Percentiles rank a stretch among this genome's conserved stretches.
Evolutionary conservation across 2,113 vertebrate genomes (phyloP).

Genomic region (Hymenochirus boettgeri): DNA sequence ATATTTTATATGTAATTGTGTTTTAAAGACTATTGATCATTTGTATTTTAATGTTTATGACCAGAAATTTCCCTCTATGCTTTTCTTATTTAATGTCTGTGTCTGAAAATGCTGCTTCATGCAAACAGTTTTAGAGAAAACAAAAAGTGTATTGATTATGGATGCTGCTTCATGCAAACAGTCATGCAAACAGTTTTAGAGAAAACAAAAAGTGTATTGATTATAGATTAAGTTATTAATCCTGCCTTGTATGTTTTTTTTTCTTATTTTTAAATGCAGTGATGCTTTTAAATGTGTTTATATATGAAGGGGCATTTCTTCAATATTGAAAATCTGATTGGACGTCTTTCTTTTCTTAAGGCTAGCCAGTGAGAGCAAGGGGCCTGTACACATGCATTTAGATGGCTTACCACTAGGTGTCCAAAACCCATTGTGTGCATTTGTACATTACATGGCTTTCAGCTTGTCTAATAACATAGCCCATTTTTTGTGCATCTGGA

Average conservation of each 20-base stretch:
- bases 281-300: neutral
- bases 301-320: neutral
- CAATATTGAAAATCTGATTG: neutral
- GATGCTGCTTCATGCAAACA: too few relatives aligned
- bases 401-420: too few relatives aligned
- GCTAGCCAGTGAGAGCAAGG: too few relatives aligned
- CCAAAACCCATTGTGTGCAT: too few relatives aligned
- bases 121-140: neutral
- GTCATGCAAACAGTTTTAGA: too few relatives aligned
- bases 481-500: too few relatives aligned
- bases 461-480: too few relatives aligned
- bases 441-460: too few relatives aligned
- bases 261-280: neutral
- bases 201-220: neutral
- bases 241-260: neutral
- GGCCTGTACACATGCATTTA: too few relatives aligned
- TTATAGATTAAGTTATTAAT: neutral
- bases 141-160: neutral
- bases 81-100: neutral
- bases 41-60: slow-evolving; percentile 2
- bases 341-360: neutral
- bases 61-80: neutral
- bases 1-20: slow-evolving; percentile 26
- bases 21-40: neutral
- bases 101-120: neutral